Evolutionary conservation across 2,113 vertebrate genomes (phyloP).

Genomic region (Hypomesus transpacificus): DNA sequence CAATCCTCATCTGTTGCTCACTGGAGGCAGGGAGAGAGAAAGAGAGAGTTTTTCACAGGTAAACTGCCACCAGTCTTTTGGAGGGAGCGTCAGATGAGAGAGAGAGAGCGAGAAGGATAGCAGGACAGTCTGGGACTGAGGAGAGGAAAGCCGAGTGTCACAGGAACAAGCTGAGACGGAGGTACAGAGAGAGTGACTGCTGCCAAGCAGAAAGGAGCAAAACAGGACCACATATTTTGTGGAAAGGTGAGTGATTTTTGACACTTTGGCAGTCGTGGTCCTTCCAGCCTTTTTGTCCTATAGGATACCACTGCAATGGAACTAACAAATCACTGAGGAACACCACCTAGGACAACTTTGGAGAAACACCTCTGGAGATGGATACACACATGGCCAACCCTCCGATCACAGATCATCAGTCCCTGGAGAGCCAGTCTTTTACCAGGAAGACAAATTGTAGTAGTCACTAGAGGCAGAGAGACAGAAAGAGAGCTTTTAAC

Average conservation of each 20-base stretch:
- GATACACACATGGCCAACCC: background rate
- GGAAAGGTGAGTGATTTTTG: constrained; percentile 59
- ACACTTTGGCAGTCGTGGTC: background rate
- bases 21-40: constrained; percentile 52
- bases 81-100: constrained; percentile 48
- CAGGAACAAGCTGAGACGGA: constrained; percentile 22
- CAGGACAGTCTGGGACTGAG: constrained; percentile 41
- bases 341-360: no score
- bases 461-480: no score
- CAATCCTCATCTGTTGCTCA: constrained; percentile 72
- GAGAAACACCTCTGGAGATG: background rate
- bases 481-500: no score
- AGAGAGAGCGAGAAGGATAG: constrained; percentile 15
- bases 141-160: constrained; percentile 23
- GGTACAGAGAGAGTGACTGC: constrained; percentile 31
- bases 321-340: background rate
- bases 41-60: constrained; percentile 64
- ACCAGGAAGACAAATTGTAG: no score
- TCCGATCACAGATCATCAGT: no score
- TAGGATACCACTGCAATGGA: background rate
- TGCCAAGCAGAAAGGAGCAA: constrained; percentile 20
- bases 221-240: constrained; percentile 11
- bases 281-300: background rate
- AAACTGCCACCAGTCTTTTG: constrained; percentile 56
- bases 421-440: no score